Conservation (phyloP, 2,113 vertebrate species). For the Sceloporus undulatus region DNA sequence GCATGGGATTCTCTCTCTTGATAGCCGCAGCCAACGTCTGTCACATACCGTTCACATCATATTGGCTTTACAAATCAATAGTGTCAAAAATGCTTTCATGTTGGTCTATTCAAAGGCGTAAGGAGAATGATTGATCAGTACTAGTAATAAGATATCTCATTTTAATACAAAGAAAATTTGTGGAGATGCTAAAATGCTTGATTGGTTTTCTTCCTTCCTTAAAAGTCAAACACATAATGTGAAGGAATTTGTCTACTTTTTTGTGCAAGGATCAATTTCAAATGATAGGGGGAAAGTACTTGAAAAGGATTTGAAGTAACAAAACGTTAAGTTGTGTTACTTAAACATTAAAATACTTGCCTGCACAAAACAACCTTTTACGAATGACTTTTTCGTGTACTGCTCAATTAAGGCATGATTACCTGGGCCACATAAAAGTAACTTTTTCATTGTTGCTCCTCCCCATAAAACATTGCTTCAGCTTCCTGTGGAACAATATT, state of each 20-base stretch:
- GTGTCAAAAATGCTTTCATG: constrained; percentile 70
- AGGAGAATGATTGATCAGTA: constrained; percentile 79
- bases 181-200: constrained; percentile 67
- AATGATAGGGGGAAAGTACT: constrained; percentile 8
- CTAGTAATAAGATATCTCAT: constrained; percentile 70
- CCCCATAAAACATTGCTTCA: background rate
- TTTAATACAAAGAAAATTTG: constrained; percentile 71
- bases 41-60: constrained; percentile 80
- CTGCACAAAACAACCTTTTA: background rate
- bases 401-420: background rate
- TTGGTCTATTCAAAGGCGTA: constrained; percentile 61
- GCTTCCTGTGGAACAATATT: background rate
- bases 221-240: constrained; percentile 13
- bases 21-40: constrained; percentile 77
- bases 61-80: constrained; percentile 80
- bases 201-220: constrained; percentile 60
- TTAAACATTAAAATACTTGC: background rate
- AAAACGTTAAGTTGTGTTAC: background rate
- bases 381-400: background rate
- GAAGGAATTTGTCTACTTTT: constrained; percentile 19
- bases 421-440: background rate
- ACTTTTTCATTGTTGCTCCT: background rate
- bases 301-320: background rate
- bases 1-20: constrained; percentile 84
- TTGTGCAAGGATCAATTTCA: constrained; percentile 16